Evolutionary conservation across 2,113 vertebrate species (phyloP).

Genomic region (Cynoglossus semilaevis): DNA sequence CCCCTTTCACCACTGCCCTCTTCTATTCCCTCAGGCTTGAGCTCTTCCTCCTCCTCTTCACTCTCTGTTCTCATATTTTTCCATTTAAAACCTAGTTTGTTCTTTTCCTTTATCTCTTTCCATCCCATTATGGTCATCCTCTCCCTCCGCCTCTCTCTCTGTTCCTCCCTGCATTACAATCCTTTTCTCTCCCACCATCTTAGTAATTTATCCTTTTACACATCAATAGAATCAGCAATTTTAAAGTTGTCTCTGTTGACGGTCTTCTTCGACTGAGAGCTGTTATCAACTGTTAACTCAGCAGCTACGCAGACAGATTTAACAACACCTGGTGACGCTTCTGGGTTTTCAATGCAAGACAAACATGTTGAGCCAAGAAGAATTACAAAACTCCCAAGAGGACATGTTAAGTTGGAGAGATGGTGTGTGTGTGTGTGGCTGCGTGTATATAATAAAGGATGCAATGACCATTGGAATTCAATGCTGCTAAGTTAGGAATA

Average conservation of each 20-base stretch:
- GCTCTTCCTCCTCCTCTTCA: background rate
- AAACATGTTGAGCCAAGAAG: background rate
- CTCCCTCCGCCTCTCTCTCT: background rate
- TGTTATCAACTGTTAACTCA: background rate
- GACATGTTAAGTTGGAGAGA: background rate
- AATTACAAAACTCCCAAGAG: background rate
- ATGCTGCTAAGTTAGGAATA: constrained; percentile 64
- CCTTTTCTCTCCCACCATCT: background rate
- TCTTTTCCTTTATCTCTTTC: background rate
- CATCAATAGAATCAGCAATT: background rate
- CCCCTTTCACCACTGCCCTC: constrained; percentile 23
- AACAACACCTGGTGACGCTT: background rate
- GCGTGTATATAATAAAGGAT: constrained; percentile 23
- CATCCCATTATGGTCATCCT: background rate
- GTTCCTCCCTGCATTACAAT: background rate
- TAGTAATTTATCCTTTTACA: constrained; percentile 2
- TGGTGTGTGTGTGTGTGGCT: constrained; percentile 11
- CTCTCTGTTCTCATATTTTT: background rate
- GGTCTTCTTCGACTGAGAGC: background rate
- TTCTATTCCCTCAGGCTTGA: background rate
- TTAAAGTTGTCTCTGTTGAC: background rate
- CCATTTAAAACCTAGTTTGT: constrained; percentile 1
- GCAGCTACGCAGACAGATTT: background rate
- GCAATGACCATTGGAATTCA: constrained; percentile 48
- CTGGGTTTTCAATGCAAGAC: background rate